phyloP scores from a whole-genome alignment of 2,888 invertebrate species.

The Craniophora ligustri region DNA sequence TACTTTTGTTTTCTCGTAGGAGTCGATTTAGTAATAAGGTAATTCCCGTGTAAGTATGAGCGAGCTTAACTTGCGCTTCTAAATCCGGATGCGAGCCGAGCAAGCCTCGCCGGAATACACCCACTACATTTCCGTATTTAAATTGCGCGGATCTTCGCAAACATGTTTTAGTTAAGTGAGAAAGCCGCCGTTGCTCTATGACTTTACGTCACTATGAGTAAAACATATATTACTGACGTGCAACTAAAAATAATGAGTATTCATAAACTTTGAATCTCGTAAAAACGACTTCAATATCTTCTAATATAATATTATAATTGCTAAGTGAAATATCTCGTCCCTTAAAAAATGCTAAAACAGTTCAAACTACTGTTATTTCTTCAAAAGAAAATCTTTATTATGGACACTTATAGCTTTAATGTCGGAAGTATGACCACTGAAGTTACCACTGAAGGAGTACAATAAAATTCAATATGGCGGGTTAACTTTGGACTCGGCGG shows the following conservation, averaged over 20 bases:
- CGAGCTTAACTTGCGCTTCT: constrained; percentile 49
- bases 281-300: too few relatives aligned
- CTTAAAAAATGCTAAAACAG: constrained; percentile 16
- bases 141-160: constrained; percentile 69
- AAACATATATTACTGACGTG: constrained; percentile 3
- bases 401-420: constrained; percentile 33
- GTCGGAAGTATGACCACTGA: constrained; percentile 38
- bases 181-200: constrained; percentile 35
- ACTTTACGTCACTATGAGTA: constrained; percentile 9
- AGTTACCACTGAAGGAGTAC: constrained; percentile 40
- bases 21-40: constrained; percentile 63
- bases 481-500: constrained; percentile 61
- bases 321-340: too few relatives aligned
- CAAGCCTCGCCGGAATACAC: constrained; percentile 61
- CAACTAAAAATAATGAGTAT: background rate
- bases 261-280: too few relatives aligned
- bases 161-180: constrained; percentile 61
- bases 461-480: constrained; percentile 61
- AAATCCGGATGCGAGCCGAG: constrained; percentile 56
- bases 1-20: constrained; percentile 48
- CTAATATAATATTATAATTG: too few relatives aligned
- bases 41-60: constrained; percentile 62
- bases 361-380: constrained; percentile 16
- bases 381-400: constrained; percentile 26
- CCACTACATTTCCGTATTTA: constrained; percentile 74